Conservation (phyloP, 2,888 invertebrate species). For the Polyommatus iphigenia region DNA sequence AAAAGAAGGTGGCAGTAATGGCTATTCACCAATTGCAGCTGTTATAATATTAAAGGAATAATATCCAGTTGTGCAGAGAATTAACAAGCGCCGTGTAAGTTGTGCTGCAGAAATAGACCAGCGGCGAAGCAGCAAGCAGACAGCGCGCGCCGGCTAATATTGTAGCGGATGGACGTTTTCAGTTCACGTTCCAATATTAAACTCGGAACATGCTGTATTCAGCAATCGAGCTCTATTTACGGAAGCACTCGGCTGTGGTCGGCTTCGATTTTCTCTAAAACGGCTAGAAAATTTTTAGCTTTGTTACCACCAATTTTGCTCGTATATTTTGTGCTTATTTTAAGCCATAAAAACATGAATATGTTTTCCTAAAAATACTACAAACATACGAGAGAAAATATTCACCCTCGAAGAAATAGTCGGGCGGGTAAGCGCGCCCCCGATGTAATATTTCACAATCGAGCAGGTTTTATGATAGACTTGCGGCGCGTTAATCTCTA, state of each 20-base stretch:
- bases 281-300: not conserved
- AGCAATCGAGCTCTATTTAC: not conserved
- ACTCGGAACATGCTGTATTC: not conserved
- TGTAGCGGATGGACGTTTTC: not conserved
- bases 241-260: not conserved
- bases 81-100: conserved; percentile 1
- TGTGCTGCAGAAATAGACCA: not conserved
- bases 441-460: conserved; percentile 2
- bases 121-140: not conserved
- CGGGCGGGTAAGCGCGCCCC: not conserved
- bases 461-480: conserved; percentile 14
- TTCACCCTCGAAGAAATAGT: not conserved
- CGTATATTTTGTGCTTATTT: not conserved
- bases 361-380: not conserved
- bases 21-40: not conserved
- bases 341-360: not conserved
- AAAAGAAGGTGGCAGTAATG: too few relatives aligned
- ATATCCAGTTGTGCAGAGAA: not conserved
- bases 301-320: not conserved
- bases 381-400: not conserved
- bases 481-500: conserved; percentile 17
- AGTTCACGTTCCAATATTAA: conserved; percentile 6
- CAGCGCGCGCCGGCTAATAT: not conserved
- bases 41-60: not conserved
- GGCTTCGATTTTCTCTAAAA: not conserved